These are phyloP conservation scores for Chrysaora quinquecirrha DNA, from an alignment of 30 jellyfish, hydroid and myxozoan species.

Conservation along the genomic window DNA sequence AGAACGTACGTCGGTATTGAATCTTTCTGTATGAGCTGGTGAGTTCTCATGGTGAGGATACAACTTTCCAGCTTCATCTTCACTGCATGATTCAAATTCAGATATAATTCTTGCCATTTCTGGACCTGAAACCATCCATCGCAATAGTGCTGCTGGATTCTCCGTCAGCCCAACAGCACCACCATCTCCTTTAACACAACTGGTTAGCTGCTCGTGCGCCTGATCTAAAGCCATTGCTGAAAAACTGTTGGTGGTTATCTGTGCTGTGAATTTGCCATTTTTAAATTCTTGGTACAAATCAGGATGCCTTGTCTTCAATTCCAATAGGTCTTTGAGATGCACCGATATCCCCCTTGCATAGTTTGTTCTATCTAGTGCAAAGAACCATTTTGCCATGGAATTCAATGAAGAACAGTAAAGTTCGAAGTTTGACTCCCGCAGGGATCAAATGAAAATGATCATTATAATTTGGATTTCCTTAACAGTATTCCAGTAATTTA, in stretches of 20 bases:
- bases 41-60: conserved; percentile 33
- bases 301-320: not conserved
- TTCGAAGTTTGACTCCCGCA: not conserved
- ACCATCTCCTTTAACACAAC: conserved; percentile 14
- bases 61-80: not conserved
- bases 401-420: too few relatives aligned
- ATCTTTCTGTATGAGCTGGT: not conserved
- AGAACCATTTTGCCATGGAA: too few relatives aligned
- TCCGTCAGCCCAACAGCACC: conserved; percentile 40
- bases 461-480: not conserved
- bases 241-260: not conserved
- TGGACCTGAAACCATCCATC: conserved; percentile 46
- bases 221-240: conserved; percentile 40
- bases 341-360: conserved; percentile 13
- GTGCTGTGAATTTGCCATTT: conserved; percentile 22
- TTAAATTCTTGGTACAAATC: conserved; percentile 4
- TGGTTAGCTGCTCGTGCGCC: conserved; percentile 34
- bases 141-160: conserved; percentile 24
- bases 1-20: not conserved
- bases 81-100: conserved; percentile 26
- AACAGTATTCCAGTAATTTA: conserved; percentile 3
- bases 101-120: conserved; percentile 25
- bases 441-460: not conserved
- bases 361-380: conserved; percentile 4
- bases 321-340: conserved; percentile 18